phyloP scores from a whole-genome alignment of 1,140 invertebrate genomes.

The Cyclargus thomasi region DNA sequence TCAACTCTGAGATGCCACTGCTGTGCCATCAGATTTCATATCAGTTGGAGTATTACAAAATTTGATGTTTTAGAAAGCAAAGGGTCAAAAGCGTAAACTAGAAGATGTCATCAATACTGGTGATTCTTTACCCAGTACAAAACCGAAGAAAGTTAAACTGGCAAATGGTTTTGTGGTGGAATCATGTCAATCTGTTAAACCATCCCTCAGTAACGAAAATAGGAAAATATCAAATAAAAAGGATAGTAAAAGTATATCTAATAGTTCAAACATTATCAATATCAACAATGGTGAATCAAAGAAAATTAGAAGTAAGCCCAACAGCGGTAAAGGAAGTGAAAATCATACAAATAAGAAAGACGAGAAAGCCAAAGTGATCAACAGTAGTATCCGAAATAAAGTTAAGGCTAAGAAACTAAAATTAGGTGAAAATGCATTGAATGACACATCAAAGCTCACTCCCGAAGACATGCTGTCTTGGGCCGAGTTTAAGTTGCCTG shows the following conservation, averaged over 20 bases:
- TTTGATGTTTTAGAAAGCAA: conserved; percentile 24
- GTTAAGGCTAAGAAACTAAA: conserved; percentile 38
- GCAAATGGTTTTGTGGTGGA: conserved; percentile 55
- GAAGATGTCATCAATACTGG: conserved; percentile 10
- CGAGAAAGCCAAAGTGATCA: background rate
- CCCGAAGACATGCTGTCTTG: conserved; percentile 80
- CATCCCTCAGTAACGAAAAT: conserved; percentile 44
- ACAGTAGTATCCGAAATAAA: background rate
- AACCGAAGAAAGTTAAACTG: conserved; percentile 50
- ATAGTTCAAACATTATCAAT: background rate
- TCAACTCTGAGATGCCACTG: too few relatives aligned
- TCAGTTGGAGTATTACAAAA: background rate
- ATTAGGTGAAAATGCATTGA: conserved; percentile 42
- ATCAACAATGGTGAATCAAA: conserved; percentile 6
- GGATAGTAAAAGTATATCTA: conserved; percentile 20
- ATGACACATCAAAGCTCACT: conserved; percentile 38
- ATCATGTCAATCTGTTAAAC: conserved; percentile 40
- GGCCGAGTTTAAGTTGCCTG: conserved; percentile 82
- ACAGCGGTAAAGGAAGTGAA: conserved; percentile 22
- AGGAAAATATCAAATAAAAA: conserved; percentile 32
- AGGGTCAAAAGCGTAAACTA: conserved; percentile 26
- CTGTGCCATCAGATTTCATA: too few relatives aligned
- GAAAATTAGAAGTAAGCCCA: conserved; percentile 21
- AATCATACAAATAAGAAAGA: background rate
- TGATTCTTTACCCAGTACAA: background rate